These are phyloP conservation scores for Caloenas nicobarica DNA, from an alignment of 2,113 vertebrate genomes.

Conservation along the genomic window DNA sequence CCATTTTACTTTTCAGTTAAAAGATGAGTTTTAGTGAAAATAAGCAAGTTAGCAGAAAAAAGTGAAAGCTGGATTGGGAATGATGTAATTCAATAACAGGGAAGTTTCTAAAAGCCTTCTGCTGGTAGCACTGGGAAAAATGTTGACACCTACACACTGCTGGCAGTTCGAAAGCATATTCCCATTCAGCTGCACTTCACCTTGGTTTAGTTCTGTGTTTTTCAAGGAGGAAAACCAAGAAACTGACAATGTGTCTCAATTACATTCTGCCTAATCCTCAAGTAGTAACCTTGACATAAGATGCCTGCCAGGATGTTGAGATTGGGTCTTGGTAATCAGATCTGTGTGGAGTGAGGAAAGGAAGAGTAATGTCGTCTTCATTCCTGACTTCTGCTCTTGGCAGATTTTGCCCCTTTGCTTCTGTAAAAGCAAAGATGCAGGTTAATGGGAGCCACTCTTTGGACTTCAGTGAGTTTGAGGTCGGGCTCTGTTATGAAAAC, in stretches of 20 bases:
- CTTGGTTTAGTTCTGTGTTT: background rate
- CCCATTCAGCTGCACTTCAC: background rate
- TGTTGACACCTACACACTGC: background rate
- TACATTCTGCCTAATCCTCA: background rate
- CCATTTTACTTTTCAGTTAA: background rate
- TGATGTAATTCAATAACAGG: background rate
- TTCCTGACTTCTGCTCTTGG: background rate
- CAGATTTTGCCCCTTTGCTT: background rate
- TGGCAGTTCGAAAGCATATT: background rate
- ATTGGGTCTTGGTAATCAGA: background rate
- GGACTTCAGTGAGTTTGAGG: background rate
- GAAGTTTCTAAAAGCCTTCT: background rate
- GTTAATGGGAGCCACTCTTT: background rate
- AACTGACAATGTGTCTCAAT: background rate
- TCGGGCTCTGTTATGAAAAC: background rate
- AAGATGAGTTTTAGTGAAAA: background rate
- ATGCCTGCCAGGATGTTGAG: background rate
- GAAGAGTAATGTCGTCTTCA: background rate
- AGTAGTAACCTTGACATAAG: background rate
- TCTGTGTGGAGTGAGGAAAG: background rate
- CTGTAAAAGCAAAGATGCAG: background rate
- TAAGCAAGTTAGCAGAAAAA: background rate
- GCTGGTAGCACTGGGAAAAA: background rate
- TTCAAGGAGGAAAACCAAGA: background rate
- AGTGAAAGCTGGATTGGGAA: background rate